Percentiles rank a stretch among this genome's conserved stretches.
phyloP scores from a whole-genome alignment of 2,113 vertebrate genomes.

The Podarcis raffonei region DNA sequence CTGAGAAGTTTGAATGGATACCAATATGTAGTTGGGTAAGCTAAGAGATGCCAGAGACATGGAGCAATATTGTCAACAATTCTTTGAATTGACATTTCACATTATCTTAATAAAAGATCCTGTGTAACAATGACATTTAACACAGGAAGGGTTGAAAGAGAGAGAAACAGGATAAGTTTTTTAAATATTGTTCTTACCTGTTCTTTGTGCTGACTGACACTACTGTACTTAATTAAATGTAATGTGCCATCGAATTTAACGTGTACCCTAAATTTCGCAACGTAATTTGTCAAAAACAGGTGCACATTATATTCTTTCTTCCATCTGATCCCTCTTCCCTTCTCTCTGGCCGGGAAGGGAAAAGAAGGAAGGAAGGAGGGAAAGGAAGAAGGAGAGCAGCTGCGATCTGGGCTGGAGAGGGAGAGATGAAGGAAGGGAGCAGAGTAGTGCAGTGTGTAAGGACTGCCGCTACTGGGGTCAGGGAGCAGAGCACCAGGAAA shows the following conservation, averaged over 20 bases:
- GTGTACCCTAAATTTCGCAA: no score
- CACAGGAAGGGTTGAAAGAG: not conserved
- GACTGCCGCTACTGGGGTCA: constrained; percentile 93
- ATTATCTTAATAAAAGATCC: not conserved
- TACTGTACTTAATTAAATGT: no score
- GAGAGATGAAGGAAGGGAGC: constrained; percentile 65
- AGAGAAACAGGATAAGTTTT: not conserved
- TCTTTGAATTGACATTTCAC: not conserved
- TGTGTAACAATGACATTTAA: not conserved
- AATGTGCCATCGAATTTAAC: no score
- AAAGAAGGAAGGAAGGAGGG: constrained; percentile 4
- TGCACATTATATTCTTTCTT: not conserved
- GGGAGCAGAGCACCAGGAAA: constrained; percentile 89
- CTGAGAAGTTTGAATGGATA: constrained; percentile 89
- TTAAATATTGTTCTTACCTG: not conserved
- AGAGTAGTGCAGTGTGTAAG: constrained; percentile 83
- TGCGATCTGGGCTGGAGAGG: constrained; percentile 62
- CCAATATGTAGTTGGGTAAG: constrained; percentile 88
- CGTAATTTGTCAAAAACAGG: no score
- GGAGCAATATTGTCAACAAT: not conserved
- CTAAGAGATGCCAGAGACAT: not conserved
- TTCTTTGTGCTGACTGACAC: not conserved
- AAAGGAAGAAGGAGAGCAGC: constrained; percentile 48
- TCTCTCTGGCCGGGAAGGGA: constrained; percentile 66
- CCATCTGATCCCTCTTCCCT: constrained; percentile 60